These are phyloP conservation scores for Aphelinus atriplicis DNA, from an alignment of 1,140 invertebrate genomes.

Conservation along the genomic window DNA sequence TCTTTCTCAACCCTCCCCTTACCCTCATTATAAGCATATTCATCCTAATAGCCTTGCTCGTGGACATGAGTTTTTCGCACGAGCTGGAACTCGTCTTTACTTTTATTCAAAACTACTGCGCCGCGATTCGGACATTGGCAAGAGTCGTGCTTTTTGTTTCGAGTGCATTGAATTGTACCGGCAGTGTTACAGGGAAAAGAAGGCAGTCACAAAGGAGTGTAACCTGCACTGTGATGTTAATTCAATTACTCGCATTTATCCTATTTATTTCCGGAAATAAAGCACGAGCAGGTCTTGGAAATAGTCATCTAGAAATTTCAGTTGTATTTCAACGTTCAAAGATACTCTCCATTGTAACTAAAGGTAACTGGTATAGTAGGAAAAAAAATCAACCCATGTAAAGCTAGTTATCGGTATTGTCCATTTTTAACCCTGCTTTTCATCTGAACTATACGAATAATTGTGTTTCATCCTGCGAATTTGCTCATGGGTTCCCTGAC, in stretches of 20 bases:
- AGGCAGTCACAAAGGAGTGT: not conserved
- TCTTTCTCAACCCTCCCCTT: constrained; percentile 55
- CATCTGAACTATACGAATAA: too few species aligned
- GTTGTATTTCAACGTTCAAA: too few species aligned
- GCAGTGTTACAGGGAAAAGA: not conserved
- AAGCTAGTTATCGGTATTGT: too few species aligned
- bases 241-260: constrained; percentile 21
- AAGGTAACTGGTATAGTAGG: too few species aligned
- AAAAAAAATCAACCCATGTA: too few species aligned
- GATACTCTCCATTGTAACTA: too few species aligned
- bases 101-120: constrained; percentile 25
- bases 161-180: constrained; percentile 1
- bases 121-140: not conserved
- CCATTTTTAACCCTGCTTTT: too few species aligned
- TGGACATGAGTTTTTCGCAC: not conserved
- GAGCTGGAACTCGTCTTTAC: constrained; percentile 14
- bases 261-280: constrained; percentile 30
- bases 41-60: constrained; percentile 59
- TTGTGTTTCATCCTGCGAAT: too few species aligned
- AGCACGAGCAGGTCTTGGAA: too few species aligned
- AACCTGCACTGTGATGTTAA: not conserved
- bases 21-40: constrained; percentile 63
- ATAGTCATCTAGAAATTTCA: too few species aligned
- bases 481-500: too few species aligned
- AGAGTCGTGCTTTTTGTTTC: constrained; percentile 6